A percentile compares a stretch with the other conserved stretches of the same genome.
These are phyloP conservation scores for Galeruca laticollis DNA, from an alignment of 2,888 invertebrate species.

Conservation along the genomic window DNA sequence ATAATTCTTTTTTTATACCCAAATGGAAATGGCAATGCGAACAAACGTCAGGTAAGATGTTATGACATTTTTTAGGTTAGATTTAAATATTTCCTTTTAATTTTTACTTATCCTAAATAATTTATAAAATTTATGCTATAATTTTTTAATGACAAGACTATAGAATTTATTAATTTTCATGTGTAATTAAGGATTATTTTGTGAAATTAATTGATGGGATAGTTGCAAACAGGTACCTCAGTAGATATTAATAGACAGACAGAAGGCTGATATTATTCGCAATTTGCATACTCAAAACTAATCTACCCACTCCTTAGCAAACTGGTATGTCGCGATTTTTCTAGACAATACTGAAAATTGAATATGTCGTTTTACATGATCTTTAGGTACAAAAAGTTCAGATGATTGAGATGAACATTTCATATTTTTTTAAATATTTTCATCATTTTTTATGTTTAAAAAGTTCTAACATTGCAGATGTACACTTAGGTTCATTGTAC, in stretches of 20 bases:
- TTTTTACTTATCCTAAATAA: not conserved
- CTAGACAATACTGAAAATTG: not conserved
- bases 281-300: conserved; percentile 5
- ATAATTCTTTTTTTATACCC: conserved; percentile 3
- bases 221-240: not conserved
- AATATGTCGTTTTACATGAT: not conserved
- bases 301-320: not conserved
- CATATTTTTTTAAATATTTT: not conserved
- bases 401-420: not conserved
- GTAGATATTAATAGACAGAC: conserved; percentile 22
- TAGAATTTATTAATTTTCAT: not conserved
- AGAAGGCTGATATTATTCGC: conserved; percentile 20
- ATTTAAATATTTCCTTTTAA: conserved; percentile 14
- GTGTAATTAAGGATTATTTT: not conserved
- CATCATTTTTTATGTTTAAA: no score
- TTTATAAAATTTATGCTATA: not conserved
- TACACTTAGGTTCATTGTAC: no score
- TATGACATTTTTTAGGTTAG: conserved; percentile 44
- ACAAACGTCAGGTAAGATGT: conserved; percentile 44
- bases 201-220: not conserved
- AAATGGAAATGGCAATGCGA: conserved; percentile 28
- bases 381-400: not conserved
- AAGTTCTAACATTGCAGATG: no score
- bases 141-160: not conserved
- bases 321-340: not conserved